phyloP scores from a whole-genome alignment of 2,113 vertebrate genomes.

The Spilogale gracilis region DNA sequence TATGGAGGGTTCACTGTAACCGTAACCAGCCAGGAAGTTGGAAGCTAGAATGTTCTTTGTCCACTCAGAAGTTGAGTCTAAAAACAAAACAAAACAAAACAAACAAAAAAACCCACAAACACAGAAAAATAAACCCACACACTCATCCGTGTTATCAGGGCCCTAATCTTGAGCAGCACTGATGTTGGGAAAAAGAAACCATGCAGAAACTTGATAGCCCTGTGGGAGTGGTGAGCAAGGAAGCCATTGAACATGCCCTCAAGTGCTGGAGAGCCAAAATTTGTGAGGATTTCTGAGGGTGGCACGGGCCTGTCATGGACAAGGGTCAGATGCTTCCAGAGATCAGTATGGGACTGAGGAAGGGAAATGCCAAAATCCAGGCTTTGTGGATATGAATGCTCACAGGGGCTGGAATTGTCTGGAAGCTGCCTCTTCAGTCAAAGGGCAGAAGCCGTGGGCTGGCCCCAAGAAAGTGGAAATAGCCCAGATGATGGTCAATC shows the following conservation, averaged over 20 bases:
- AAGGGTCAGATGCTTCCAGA: not conserved
- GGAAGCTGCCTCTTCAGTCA: not conserved
- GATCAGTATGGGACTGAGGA: not conserved
- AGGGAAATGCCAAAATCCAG: accelerated
- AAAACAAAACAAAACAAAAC: not conserved
- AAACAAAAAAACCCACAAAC: not conserved
- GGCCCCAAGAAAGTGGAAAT: not conserved
- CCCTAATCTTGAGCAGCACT: not conserved
- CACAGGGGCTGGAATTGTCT: not conserved
- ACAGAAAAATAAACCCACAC: not conserved
- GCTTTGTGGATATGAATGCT: not conserved
- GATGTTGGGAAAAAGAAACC: not conserved
- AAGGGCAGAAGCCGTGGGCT: not conserved
- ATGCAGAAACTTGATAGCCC: accelerated
- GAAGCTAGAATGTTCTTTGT: not conserved
- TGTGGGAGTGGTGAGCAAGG: not conserved
- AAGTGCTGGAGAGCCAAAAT: not conserved
- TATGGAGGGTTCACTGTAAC: not conserved
- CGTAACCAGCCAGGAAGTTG: not conserved
- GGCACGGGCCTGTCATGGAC: not conserved
- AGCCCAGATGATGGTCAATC: not conserved
- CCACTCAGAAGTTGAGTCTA: not conserved
- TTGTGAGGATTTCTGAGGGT: not conserved
- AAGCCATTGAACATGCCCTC: not conserved
- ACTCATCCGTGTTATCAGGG: not conserved